phyloP scores from a whole-genome alignment of 2,113 vertebrate species.

The Oenanthe oenanthe region DNA sequence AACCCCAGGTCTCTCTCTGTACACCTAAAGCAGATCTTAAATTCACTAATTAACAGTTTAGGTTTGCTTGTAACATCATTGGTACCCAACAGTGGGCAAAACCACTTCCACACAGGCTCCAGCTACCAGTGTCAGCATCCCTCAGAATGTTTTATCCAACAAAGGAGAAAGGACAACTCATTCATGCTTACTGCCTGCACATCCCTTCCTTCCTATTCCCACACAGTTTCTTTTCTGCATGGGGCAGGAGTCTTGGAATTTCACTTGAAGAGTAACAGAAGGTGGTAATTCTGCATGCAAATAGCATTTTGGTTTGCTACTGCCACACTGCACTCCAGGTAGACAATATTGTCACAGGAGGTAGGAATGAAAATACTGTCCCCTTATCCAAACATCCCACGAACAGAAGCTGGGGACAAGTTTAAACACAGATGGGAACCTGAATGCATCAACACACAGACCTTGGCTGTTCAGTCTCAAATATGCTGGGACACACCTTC shows the following conservation, averaged over 20 bases:
- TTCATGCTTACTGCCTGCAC: background rate
- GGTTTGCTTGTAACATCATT: background rate
- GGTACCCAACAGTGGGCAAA: background rate
- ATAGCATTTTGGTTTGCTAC: background rate
- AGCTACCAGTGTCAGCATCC: fast-evolving
- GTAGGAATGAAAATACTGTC: background rate
- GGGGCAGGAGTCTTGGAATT: background rate
- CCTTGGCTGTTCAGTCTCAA: background rate
- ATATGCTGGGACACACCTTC: fast-evolving
- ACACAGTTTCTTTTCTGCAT: background rate
- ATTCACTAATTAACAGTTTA: background rate
- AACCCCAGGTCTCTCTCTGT: background rate
- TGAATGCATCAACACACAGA: fast-evolving
- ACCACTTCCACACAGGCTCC: background rate
- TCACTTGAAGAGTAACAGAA: background rate
- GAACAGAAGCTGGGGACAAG: background rate
- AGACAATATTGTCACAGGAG: background rate
- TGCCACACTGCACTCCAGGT: background rate
- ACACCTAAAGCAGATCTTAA: background rate
- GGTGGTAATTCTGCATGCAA: background rate
- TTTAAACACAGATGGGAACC: background rate
- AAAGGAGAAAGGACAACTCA: background rate
- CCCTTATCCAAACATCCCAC: background rate
- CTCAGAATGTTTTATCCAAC: background rate
- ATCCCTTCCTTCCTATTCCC: background rate